Evolutionary conservation across 2,888 invertebrate genomes (phyloP).

Genomic region (Lordiphosa fenestrarum): DNA sequence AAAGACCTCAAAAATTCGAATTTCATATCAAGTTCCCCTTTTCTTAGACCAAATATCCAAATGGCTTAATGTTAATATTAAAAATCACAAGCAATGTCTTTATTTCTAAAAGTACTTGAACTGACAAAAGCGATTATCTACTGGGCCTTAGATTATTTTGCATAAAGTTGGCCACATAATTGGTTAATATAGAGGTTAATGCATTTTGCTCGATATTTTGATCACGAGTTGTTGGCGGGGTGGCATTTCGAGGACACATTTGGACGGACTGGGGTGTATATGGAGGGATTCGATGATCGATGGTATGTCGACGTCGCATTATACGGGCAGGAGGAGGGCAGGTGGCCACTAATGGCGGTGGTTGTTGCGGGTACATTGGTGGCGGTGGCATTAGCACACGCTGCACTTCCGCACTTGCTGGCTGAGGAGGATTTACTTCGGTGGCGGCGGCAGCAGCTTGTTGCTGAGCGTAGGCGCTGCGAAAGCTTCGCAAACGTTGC

Average conservation of each 20-base stretch:
- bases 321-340: background rate
- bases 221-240: slow-evolving; percentile 1
- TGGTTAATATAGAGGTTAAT: slow-evolving; percentile 35
- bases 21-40: no score
- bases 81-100: no score
- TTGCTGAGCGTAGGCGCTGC: slow-evolving; percentile 18
- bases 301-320: slow-evolving; percentile 20
- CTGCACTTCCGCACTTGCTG: background rate
- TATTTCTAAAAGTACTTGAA: no score
- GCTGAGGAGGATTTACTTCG: background rate
- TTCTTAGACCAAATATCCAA: no score
- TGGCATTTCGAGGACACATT: background rate
- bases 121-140: background rate
- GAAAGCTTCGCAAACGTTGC: slow-evolving; percentile 39
- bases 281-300: slow-evolving; percentile 26
- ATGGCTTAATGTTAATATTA: no score
- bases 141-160: slow-evolving; percentile 17
- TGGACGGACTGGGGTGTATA: slow-evolving; percentile 1
- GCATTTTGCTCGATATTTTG: slow-evolving; percentile 29
- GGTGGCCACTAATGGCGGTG: background rate
- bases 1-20: no score
- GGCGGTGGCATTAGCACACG: slow-evolving; percentile 5
- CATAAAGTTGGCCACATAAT: slow-evolving; percentile 33
- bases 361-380: background rate
- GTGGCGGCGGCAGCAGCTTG: no score